phyloP scores from a whole-genome alignment of 2,888 invertebrate species.

The Lutraria lutraria region DNA sequence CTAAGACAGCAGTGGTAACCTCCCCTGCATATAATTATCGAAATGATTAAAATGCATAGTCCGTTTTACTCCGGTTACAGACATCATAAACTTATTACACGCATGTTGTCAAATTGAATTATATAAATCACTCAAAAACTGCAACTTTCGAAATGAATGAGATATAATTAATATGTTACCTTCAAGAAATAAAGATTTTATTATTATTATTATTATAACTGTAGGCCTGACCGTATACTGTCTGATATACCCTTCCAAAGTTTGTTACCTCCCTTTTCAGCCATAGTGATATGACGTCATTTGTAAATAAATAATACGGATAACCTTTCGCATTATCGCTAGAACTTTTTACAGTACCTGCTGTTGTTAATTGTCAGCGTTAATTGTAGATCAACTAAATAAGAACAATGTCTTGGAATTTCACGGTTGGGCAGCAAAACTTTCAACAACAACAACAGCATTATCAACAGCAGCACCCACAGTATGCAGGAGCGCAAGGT shows the following conservation, averaged over 20 bases:
- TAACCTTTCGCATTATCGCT: neutral
- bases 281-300: constrained; percentile 65
- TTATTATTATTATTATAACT: neutral
- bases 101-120: neutral
- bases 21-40: neutral
- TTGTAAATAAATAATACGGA: constrained; percentile 66
- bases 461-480: constrained; percentile 69
- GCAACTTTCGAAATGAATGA: neutral
- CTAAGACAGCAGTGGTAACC: neutral
- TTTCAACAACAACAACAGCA: constrained; percentile 53
- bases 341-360: neutral
- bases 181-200: no score
- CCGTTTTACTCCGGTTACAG: neutral
- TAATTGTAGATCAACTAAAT: no score
- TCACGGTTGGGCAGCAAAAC: constrained; percentile 16
- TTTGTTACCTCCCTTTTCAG: constrained; percentile 54
- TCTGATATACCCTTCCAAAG: neutral
- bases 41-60: neutral
- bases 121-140: neutral
- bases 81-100: neutral
- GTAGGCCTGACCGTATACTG: constrained; percentile 5
- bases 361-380: neutral
- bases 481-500: constrained; percentile 63
- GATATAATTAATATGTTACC: neutral
- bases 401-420: constrained; percentile 56